Evolutionary conservation across 2,888 invertebrate genomes (phyloP).

Genomic region (Serrognathus titanus): DNA sequence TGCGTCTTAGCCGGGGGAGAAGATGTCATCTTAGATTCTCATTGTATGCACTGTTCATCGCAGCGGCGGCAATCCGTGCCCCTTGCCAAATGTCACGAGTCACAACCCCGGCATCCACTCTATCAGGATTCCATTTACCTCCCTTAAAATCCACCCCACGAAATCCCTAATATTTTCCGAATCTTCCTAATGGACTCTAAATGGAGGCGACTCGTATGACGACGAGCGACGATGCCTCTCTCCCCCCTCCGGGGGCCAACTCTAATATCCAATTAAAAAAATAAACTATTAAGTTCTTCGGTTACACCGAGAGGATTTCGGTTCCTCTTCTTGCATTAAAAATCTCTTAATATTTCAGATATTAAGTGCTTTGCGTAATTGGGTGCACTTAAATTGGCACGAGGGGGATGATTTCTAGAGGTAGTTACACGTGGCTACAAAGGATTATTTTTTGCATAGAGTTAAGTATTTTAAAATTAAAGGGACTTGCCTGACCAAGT

Average conservation of each 20-base stretch:
- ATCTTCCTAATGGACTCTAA: conserved; percentile 48
- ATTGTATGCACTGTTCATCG: conserved; percentile 36
- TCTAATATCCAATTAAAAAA: conserved; percentile 44
- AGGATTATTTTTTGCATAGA: no score
- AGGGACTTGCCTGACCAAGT: no score
- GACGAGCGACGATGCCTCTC: conserved; percentile 31
- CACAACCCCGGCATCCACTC: conserved; percentile 30
- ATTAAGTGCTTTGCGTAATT: not conserved
- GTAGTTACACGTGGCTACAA: no score
- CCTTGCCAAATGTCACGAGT: conserved; percentile 42
- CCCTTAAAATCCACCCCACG: conserved; percentile 26
- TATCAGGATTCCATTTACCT: conserved; percentile 38
- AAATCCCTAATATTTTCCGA: conserved; percentile 42
- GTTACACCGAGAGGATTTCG: conserved; percentile 28
- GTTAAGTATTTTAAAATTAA: no score
- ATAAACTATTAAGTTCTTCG: conserved; percentile 42
- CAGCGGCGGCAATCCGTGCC: conserved; percentile 37
- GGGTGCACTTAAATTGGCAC: not conserved
- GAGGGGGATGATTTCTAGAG: not conserved
- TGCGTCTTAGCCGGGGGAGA: conserved; percentile 19
- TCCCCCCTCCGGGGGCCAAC: conserved; percentile 26
- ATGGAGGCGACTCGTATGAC: conserved; percentile 45
- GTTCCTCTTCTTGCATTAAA: no score
- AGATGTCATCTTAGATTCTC: conserved; percentile 29
- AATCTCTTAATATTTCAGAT: conserved; percentile 1